Evolutionary conservation across 1,140 invertebrate genomes (phyloP), one percentile per base, ranked within the genome.

Genomic region (Diachasma alloeum): DNA sequence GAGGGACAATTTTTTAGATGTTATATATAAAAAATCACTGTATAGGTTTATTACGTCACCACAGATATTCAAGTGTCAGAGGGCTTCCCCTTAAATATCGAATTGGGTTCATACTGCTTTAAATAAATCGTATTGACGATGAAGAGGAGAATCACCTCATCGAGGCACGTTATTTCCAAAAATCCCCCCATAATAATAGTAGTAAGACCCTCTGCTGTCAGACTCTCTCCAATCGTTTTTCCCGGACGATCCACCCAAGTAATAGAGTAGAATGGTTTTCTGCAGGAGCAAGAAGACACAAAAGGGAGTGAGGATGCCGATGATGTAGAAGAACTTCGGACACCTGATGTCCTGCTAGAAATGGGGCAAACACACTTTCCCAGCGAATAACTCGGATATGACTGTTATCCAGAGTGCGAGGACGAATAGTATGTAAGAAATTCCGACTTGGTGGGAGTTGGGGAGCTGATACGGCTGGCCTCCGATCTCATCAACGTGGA

Each of bases 351-450:
- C 66, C 36, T 37, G 66, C 66, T 94, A 97, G 91, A 97, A 97
- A 91, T 98, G 96, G 63, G 97, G 97, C 77, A 98, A 89, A 89
- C 97, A 99, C 11, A 99, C 96, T 94, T 98, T 98, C n/a, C 97
- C 97, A 74, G 97, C 97, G 92, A 98, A 98, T 19, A 99, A 88
- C 90, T 98, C 97, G 10, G 97, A 98, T 80, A 98, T 95, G 4
- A 98, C 97, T 59, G 97, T 98, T 66, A 98, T 97, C 97, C 97
- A 99, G 3, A 98, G 87, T 37, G 97, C 96, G 48, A 98, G 90
- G 36, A 98, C 96, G 91, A 98, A 98, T 81, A 98, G 92, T 80
- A 98, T 98, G 85, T 99, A 98, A 0, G 97, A 97, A 75, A 97
- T 96, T 82, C 97, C 97, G 81, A 98, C 97, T 93, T 97, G 96